Percentiles rank a stretch among this genome's conserved stretches.
Evolutionary conservation across 92 coral and sea anemone species (phyloP).

Genomic region (Heliopora coerulea): DNA sequence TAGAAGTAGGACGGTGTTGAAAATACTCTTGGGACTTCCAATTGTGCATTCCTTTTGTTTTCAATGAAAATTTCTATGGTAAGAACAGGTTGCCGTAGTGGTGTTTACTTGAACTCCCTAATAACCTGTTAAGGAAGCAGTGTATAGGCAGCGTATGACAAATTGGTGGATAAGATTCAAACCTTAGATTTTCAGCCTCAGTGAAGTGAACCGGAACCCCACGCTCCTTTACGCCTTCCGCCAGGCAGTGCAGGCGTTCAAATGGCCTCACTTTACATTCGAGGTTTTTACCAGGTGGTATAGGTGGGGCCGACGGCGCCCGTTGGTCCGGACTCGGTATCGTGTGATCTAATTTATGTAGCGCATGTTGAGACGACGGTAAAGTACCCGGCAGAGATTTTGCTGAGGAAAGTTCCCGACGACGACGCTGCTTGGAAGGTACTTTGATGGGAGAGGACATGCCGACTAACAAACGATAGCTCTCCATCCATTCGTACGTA

Average conservation of each 20-base stretch:
- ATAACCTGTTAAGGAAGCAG: too few relatives aligned
- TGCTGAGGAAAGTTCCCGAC: constrained; percentile 75
- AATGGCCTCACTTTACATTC: constrained; percentile 4
- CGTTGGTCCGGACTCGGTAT: constrained; percentile 49
- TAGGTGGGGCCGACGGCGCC: constrained; percentile 95
- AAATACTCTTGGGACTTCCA: too few relatives aligned
- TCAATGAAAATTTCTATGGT: too few relatives aligned
- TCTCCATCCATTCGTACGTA: constrained; percentile 96
- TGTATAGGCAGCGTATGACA: too few relatives aligned
- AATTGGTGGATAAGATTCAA: too few relatives aligned
- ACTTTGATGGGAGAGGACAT: constrained; percentile 75
- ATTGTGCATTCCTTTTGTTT: too few relatives aligned
- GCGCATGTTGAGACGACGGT: constrained; percentile 59
- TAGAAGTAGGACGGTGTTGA: too few relatives aligned
- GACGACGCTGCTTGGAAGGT: constrained; percentile 62
- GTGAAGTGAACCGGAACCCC: constrained; percentile 26
- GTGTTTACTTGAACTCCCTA: too few relatives aligned
- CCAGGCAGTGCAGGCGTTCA: background rate
- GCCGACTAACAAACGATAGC: constrained; percentile 86
- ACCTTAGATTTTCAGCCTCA: constrained; percentile 18
- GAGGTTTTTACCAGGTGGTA: constrained; percentile 55
- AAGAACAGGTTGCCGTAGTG: too few relatives aligned
- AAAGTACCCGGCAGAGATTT: constrained; percentile 78
- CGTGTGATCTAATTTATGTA: constrained; percentile 2
- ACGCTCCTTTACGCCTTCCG: constrained; percentile 10